Conservation (phyloP, 2,797 vertebrate species). For the Chromis chromis region DNA sequence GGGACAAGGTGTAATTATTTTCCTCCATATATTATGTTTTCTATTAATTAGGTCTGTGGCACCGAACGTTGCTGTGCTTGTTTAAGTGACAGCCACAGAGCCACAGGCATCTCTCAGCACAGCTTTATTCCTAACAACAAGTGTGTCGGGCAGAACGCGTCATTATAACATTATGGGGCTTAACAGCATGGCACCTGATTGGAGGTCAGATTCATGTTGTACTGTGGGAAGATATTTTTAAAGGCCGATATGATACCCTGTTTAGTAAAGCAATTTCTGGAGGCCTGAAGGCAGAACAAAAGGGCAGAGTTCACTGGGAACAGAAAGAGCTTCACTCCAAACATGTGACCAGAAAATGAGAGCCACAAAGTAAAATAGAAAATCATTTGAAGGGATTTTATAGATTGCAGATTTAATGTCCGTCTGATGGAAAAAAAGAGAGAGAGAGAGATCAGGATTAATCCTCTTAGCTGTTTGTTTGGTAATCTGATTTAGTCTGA, state of each 20-base stretch:
- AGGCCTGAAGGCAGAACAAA: slow-evolving; percentile 70
- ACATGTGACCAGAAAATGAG: slow-evolving; percentile 61
- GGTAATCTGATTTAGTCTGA: slow-evolving; percentile 83
- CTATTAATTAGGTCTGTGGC: slow-evolving; percentile 61
- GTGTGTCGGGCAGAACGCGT: slow-evolving; percentile 28
- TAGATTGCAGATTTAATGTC: slow-evolving; percentile 81
- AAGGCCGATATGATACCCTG: slow-evolving; percentile 60
- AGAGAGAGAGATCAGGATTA: slow-evolving; percentile 75
- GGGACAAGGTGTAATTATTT: slow-evolving; percentile 65
- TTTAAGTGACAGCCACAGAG: slow-evolving; percentile 46
- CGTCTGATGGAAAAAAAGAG: slow-evolving; percentile 61
- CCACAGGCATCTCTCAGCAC: slow-evolving; percentile 42
- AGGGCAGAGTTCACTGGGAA: slow-evolving; percentile 69
- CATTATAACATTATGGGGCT: slow-evolving; percentile 65
- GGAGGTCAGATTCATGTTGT: slow-evolving; percentile 58
- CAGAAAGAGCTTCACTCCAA: slow-evolving; percentile 52
- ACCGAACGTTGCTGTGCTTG: slow-evolving; percentile 31
- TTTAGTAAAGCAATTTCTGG: slow-evolving; percentile 71
- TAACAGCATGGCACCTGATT: slow-evolving; percentile 58
- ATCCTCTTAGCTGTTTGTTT: slow-evolving; percentile 84
- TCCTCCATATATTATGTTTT: slow-evolving; percentile 54
- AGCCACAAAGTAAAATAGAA: slow-evolving; percentile 66
- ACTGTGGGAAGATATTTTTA: slow-evolving; percentile 64
- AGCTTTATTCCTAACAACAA: slow-evolving; percentile 50
- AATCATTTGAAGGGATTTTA: slow-evolving; percentile 80